These are phyloP conservation scores for Scyliorhinus canicula DNA, from an alignment of 2,797 vertebrate species.

Conservation along the genomic window DNA sequence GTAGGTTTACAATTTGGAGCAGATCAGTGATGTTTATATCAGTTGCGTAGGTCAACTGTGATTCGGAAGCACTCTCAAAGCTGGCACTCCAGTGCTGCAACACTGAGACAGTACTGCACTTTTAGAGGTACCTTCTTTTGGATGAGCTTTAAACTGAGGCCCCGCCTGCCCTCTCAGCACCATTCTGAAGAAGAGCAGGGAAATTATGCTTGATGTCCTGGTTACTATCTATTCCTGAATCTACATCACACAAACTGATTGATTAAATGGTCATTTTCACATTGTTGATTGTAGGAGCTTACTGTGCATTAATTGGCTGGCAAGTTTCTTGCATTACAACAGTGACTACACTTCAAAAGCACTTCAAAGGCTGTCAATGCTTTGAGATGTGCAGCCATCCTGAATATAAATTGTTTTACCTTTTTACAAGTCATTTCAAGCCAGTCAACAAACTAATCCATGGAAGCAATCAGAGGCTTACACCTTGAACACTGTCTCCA, in stretches of 20 bases:
- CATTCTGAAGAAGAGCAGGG: no score
- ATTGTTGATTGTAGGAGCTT: no score
- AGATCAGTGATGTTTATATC: no score
- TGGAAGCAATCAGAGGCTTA: background rate
- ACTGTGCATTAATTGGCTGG: no score
- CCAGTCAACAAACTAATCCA: background rate
- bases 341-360: no score
- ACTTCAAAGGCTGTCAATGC: no score
- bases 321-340: no score
- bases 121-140: background rate
- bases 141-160: background rate
- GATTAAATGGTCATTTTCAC: no score
- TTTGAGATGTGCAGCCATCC: no score
- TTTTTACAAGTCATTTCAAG: background rate
- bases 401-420: no score
- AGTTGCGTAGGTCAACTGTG: no score
- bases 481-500: background rate
- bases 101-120: background rate
- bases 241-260: no score
- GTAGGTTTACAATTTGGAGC: background rate
- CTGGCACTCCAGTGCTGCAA: background rate
- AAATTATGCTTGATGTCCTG: background rate
- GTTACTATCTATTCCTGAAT: background rate
- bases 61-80: background rate
- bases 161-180: background rate